A percentile compares a stretch with the other conserved stretches of the same genome.
Conservation (phyloP, 2,888 invertebrate species). For the Drosophila quinaria region DNA sequence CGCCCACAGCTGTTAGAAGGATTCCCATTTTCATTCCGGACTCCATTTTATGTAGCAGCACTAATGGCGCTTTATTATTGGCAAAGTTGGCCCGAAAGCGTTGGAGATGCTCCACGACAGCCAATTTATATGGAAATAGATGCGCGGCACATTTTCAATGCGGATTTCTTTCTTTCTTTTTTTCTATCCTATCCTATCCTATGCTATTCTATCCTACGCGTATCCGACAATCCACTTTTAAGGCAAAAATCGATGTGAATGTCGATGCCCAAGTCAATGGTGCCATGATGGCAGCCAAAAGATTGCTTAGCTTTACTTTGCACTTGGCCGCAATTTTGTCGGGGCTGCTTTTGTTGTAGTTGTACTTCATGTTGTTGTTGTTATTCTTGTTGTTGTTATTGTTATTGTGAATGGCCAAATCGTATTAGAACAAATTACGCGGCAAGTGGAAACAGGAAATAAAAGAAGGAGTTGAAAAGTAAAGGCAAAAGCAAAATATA, state of each 20-base stretch:
- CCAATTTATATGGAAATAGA: conserved; percentile 82
- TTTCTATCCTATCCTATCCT: no score
- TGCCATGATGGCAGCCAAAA: conserved; percentile 43
- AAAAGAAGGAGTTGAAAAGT: conserved; percentile 23
- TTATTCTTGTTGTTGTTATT: conserved; percentile 17
- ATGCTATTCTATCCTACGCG: conserved; percentile 34
- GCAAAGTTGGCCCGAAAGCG: conserved; percentile 71
- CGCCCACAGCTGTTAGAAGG: conserved; percentile 4
- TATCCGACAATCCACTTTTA: conserved; percentile 47
- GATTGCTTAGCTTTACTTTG: conserved; percentile 67
- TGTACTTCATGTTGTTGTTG: background rate
- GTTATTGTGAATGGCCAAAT: conserved; percentile 47
- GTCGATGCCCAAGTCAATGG: conserved; percentile 17
- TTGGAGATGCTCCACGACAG: conserved; percentile 62
- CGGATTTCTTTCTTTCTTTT: conserved; percentile 41
- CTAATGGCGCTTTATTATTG: conserved; percentile 83
- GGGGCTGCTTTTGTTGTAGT: conserved; percentile 10
- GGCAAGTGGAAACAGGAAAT: conserved; percentile 35
- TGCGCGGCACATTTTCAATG: conserved; percentile 77
- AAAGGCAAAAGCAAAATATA: conserved; percentile 9
- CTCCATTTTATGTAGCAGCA: conserved; percentile 79
- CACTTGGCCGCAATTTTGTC: conserved; percentile 47
- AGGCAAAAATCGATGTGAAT: conserved; percentile 69
- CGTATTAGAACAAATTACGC: conserved; percentile 72
- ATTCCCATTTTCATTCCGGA: conserved; percentile 29